These are phyloP conservation scores for Hemistola chrysoprasaria DNA, from an alignment of 2,888 invertebrate genomes.

Conservation along the genomic window DNA sequence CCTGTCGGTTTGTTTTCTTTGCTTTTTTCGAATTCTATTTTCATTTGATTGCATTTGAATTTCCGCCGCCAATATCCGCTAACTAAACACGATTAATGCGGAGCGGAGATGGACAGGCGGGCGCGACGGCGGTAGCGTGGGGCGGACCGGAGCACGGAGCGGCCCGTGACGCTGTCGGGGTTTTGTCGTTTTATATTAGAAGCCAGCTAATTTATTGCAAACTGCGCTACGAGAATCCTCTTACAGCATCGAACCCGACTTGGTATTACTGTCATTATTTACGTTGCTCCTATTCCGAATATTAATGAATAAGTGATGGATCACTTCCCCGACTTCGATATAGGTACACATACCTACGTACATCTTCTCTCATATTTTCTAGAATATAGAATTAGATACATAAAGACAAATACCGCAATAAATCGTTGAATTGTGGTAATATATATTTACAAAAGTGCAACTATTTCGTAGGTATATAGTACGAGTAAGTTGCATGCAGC, in stretches of 20 bases:
- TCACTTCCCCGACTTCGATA: constrained; percentile 4
- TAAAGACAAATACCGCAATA: too few species aligned
- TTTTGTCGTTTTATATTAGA: constrained; percentile 82
- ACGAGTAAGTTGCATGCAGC: too few species aligned
- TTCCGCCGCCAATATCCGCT: constrained; percentile 82
- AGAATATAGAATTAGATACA: too few species aligned
- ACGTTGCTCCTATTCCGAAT: constrained; percentile 32
- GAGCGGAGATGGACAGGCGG: constrained; percentile 76
- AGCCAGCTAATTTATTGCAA: constrained; percentile 79
- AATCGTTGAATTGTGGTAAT: too few species aligned
- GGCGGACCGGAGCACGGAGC: constrained; percentile 32
- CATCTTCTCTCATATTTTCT: neutral
- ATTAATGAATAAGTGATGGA: constrained; percentile 21
- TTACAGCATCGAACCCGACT: constrained; percentile 50
- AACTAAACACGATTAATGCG: constrained; percentile 83
- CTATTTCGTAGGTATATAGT: too few species aligned
- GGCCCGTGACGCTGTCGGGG: constrained; percentile 60
- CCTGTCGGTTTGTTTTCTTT: constrained; percentile 81
- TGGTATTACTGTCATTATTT: constrained; percentile 45
- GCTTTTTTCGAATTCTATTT: constrained; percentile 81
- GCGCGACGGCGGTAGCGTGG: constrained; percentile 43
- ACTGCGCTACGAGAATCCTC: constrained; percentile 68
- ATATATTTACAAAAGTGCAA: too few species aligned
- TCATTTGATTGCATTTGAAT: constrained; percentile 83
- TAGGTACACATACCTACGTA: constrained; percentile 1